Conservation (phyloP, 2,888 invertebrate genomes). For the Rotaria macrura region DNA sequence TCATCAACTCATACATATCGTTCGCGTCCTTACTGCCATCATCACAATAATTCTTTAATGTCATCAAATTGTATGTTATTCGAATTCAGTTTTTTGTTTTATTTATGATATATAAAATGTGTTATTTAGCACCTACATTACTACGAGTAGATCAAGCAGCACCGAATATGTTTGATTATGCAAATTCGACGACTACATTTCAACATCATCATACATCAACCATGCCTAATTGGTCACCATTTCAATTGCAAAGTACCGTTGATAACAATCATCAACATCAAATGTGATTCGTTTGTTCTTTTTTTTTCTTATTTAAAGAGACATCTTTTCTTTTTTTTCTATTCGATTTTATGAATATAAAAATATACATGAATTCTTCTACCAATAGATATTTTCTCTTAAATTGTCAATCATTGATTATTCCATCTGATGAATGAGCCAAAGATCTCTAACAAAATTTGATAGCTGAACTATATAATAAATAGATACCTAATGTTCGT, state of each 20-base stretch:
- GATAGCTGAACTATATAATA: too few species aligned
- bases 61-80: not conserved
- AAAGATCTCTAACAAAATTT: too few species aligned
- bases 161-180: conserved; percentile 6
- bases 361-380: not conserved
- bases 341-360: not conserved
- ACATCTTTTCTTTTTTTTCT: not conserved
- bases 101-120: not conserved
- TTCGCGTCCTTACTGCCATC: not conserved
- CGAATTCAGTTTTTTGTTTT: not conserved
- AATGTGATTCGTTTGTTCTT: not conserved
- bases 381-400: too few species aligned
- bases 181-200: not conserved
- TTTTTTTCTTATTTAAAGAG: too few species aligned
- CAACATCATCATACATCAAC: not conserved
- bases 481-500: too few species aligned
- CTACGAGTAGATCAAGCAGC: not conserved
- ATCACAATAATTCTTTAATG: not conserved
- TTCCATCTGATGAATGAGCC: too few species aligned
- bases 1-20: not conserved
- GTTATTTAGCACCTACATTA: not conserved
- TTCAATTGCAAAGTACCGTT: not conserved
- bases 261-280: not conserved
- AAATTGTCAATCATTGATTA: too few species aligned
- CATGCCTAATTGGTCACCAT: not conserved